Conservation (phyloP, 1,140 invertebrate species). For the Drosophila busckii region DNA sequence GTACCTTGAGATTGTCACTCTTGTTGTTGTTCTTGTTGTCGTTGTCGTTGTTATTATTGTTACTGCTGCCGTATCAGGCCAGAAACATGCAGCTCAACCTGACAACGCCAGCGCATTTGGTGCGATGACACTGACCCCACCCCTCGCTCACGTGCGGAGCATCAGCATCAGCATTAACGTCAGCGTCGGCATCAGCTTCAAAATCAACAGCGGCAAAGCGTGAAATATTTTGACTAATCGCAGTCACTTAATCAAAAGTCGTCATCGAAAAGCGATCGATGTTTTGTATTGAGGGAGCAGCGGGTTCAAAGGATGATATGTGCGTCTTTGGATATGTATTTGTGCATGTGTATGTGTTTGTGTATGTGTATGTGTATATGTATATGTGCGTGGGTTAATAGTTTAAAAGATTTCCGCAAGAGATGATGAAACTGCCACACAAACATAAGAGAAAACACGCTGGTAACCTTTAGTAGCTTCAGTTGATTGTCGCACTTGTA, state of each 20-base stretch:
- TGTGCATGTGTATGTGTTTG: neutral
- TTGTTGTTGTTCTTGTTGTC: slow-evolving; percentile 9
- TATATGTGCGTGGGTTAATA: slow-evolving; percentile 40
- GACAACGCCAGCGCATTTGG: slow-evolving; percentile 43
- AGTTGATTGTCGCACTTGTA: slow-evolving; percentile 51
- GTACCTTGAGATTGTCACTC: slow-evolving; percentile 50
- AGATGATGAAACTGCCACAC: slow-evolving; percentile 49
- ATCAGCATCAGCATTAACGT: no score
- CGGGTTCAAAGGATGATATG: slow-evolving; percentile 47
- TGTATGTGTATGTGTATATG: neutral
- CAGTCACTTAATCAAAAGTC: slow-evolving; percentile 77
- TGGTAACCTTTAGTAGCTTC: slow-evolving; percentile 29
- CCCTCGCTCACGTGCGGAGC: slow-evolving; percentile 60
- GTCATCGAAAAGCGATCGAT: slow-evolving; percentile 75
- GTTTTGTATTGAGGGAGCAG: slow-evolving; percentile 67
- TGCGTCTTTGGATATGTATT: no score
- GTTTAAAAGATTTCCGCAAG: slow-evolving; percentile 61
- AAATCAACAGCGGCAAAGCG: no score
- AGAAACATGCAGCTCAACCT: slow-evolving; percentile 22
- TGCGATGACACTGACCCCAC: slow-evolving; percentile 30
- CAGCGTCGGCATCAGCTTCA: no score
- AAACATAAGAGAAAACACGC: slow-evolving; percentile 6
- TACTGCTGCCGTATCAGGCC: slow-evolving; percentile 12
- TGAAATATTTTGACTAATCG: slow-evolving; percentile 78
- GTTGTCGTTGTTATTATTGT: slow-evolving; percentile 1